Conservation (phyloP, 2,888 invertebrate genomes). For the Adelphocoris suturalis region DNA sequence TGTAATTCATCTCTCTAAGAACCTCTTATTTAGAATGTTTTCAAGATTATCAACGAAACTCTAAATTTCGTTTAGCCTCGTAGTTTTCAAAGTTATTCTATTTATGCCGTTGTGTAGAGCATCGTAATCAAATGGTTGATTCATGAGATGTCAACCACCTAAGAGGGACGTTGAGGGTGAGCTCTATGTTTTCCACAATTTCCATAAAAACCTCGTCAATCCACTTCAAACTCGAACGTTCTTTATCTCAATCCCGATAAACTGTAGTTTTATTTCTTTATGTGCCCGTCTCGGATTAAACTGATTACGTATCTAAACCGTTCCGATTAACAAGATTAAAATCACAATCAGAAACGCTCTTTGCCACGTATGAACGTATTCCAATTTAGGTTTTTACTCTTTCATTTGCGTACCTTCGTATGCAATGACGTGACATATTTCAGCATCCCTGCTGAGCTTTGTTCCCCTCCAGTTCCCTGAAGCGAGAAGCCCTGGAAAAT, state of each 20-base stretch:
- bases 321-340: no score
- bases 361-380: no score
- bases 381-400: no score
- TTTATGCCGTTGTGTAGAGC: not conserved
- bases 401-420: no score
- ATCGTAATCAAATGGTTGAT: not conserved
- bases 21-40: not conserved
- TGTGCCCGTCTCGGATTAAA: no score
- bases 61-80: not conserved
- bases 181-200: slow-evolving; percentile 7
- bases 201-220: slow-evolving; percentile 27
- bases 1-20: not conserved
- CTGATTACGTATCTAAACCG: no score
- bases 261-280: no score
- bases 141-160: not conserved
- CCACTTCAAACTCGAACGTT: not conserved
- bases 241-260: not conserved
- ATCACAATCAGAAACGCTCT: no score
- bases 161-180: not conserved
- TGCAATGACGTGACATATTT: not conserved
- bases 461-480: not conserved
- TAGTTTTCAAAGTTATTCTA: not conserved
- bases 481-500: not conserved
- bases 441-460: not conserved
- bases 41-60: not conserved